Conservation (phyloP, 2,888 invertebrate genomes). For the Petrolisthes manimaculis region DNA sequence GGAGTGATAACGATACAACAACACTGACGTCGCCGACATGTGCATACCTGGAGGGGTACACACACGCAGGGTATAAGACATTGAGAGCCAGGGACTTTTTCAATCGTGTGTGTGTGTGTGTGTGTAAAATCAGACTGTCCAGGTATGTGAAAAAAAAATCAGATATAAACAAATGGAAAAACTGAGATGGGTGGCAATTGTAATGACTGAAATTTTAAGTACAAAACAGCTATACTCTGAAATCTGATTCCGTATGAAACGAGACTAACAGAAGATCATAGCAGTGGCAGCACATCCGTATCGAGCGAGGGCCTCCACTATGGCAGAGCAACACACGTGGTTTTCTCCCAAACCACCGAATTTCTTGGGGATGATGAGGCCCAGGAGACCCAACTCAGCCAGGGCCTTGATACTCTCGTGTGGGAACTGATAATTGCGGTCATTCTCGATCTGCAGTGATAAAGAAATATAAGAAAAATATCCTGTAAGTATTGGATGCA, state of each 20-base stretch:
- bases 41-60: slow-evolving; percentile 61
- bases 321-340: slow-evolving; percentile 55
- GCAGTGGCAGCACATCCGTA: slow-evolving; percentile 65
- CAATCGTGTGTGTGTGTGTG: too few species aligned
- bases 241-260: too few species aligned
- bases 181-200: too few species aligned
- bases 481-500: too few species aligned
- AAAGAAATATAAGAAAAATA: background rate
- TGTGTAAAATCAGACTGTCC: too few species aligned
- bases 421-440: slow-evolving; percentile 56
- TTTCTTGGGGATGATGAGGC: slow-evolving; percentile 54
- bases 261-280: slow-evolving; percentile 60
- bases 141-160: too few species aligned
- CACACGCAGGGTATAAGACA: too few species aligned
- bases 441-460: slow-evolving; percentile 48
- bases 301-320: slow-evolving; percentile 62
- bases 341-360: slow-evolving; percentile 59
- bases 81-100: too few species aligned
- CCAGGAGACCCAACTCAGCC: slow-evolving; percentile 58
- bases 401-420: slow-evolving; percentile 59
- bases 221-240: too few species aligned
- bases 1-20: slow-evolving; percentile 61
- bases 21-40: slow-evolving; percentile 6
- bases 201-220: too few species aligned
- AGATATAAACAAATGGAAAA: too few species aligned